Evolutionary conservation across 1,140 invertebrate species (phyloP), one percentile per base, ranked within the genome.

Genomic region (Chrysopa pallens): DNA sequence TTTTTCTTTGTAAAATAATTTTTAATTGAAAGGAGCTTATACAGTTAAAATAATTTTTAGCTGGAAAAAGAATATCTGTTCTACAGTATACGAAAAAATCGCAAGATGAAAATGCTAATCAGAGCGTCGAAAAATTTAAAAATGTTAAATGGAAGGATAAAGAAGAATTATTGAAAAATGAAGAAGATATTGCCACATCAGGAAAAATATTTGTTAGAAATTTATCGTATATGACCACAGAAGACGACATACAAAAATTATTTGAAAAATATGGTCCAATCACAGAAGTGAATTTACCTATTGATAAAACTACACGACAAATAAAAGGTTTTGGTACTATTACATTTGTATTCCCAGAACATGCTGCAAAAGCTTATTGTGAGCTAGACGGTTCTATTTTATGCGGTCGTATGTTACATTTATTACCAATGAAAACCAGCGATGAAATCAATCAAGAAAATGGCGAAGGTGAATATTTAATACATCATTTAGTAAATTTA

Each of bases 121-220:
- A 44, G 50, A 56, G 45, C 52, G 66, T 54, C 52, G 60, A 50
- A 46, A 61, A 52, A 31, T 50, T 51, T 48, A 58, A 61, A 53
- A 61, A 55, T 47, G 58, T 54, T 57, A 79, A 73, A 62, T 80
- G 74, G 79, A 72, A 74, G 51, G 70, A 71, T 49, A 84, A 84
- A 62, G 68, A 76, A 55, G 72, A 81, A 33, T 61, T 66, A 15
- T 52, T 83, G 6, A 74, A 76, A 53, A 72, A 76, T 52, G 82
- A 84, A 60, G 88, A 92, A 60, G 73, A 69, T 45, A 81, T 93
- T 43, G 84, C 76, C 2, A 87, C 91, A 61, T 90, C 91, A 51
- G 95, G 95, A 3, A 74, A 84, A 49, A 83, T 99, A 49, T 99
- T 93, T 73, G 69, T 97, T 8, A 69, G 96, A 48, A 99, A 99